Conservation (phyloP, 1,140 invertebrate genomes). For the Brachionus calyciflorus region DNA sequence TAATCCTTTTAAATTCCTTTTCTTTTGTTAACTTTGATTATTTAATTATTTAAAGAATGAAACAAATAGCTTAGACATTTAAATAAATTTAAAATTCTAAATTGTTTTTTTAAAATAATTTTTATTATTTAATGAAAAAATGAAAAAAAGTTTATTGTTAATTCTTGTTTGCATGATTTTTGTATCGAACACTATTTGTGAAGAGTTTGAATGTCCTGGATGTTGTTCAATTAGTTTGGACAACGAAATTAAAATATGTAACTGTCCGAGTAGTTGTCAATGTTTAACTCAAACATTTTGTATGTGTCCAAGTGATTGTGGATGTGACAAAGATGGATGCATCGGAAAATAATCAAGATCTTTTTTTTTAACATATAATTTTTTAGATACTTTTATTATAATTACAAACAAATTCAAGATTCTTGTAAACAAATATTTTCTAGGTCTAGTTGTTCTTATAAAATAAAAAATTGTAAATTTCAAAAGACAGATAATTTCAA, state of each 20-base stretch:
- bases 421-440: too few relatives aligned
- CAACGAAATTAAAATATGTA: background rate
- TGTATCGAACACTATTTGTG: background rate
- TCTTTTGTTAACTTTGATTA: too few relatives aligned
- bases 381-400: too few relatives aligned
- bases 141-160: too few relatives aligned
- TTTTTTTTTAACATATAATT: too few relatives aligned
- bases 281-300: background rate
- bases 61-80: background rate
- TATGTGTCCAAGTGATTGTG: background rate
- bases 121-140: background rate
- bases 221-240: background rate
- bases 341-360: background rate
- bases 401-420: too few relatives aligned
- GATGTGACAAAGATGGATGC: background rate
- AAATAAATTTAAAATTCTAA: background rate
- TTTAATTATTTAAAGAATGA: too few relatives aligned
- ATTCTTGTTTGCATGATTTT: too few relatives aligned
- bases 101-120: background rate
- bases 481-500: too few relatives aligned
- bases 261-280: background rate
- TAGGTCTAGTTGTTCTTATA: too few relatives aligned
- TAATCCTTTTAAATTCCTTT: too few relatives aligned
- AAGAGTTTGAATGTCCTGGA: conserved; percentile 20
- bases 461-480: too few relatives aligned